Evolutionary conservation across 2,797 vertebrate species (phyloP).

Genomic region (Morelia viridis): DNA sequence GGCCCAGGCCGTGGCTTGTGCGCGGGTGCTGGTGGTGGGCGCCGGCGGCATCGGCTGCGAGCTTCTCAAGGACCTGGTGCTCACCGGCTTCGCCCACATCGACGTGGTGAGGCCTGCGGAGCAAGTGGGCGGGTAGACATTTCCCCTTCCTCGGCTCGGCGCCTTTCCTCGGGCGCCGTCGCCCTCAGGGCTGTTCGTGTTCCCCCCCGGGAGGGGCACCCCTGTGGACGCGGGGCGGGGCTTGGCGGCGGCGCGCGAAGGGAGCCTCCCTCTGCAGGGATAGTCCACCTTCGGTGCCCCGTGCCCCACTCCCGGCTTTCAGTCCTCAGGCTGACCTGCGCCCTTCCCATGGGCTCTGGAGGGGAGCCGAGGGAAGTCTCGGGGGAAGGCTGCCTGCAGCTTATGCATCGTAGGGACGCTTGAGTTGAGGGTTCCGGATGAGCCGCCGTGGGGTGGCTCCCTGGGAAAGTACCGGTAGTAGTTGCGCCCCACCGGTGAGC

Average conservation of each 20-base stretch:
- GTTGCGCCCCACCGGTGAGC: no score
- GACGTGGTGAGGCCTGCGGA: slow-evolving; percentile 82
- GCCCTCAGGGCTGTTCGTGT: background rate
- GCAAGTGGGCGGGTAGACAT: background rate
- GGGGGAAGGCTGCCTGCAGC: background rate
- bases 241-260: background rate
- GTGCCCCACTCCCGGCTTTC: no score
- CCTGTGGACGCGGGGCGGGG: background rate
- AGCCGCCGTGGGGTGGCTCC: no score
- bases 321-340: no score
- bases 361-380: no score
- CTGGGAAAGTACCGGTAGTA: background rate
- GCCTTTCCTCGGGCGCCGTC: background rate
- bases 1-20: slow-evolving; percentile 83
- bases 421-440: background rate
- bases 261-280: background rate
- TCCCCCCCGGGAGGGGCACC: background rate
- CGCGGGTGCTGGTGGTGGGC: slow-evolving; percentile 90
- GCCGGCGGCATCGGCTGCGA: slow-evolving; percentile 97
- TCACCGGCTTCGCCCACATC: slow-evolving; percentile 92
- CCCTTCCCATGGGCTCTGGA: no score
- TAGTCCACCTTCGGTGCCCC: background rate
- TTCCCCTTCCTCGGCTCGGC: background rate
- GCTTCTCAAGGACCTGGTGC: slow-evolving; percentile 93
- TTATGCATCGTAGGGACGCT: no score